phyloP scores from a whole-genome alignment of 2,797 vertebrate genomes.

The Syndactyla subalaris region DNA sequence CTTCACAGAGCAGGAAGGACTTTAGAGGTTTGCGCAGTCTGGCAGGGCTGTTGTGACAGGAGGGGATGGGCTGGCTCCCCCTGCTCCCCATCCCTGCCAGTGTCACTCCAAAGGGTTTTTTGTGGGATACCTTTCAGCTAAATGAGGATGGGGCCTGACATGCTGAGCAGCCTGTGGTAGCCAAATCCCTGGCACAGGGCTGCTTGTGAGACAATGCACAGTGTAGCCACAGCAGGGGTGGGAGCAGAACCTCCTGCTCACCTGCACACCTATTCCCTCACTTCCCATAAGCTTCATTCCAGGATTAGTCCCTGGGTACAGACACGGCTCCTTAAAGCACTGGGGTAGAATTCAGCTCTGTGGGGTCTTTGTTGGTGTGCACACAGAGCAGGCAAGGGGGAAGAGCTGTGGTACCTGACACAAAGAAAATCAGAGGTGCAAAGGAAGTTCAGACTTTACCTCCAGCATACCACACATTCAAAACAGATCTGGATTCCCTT shows the following conservation, averaged over 20 bases:
- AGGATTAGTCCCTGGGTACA: background rate
- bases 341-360: background rate
- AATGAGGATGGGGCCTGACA: background rate
- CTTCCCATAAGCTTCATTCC: background rate
- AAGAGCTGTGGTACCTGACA: background rate
- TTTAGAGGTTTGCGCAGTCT: background rate
- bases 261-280: fast-evolving
- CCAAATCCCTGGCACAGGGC: background rate
- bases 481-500: background rate
- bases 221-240: background rate
- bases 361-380: fast-evolving
- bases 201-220: background rate
- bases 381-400: background rate
- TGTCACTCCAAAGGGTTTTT: background rate
- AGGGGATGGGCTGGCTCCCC: background rate
- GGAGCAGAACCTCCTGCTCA: background rate
- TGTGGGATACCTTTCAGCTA: background rate
- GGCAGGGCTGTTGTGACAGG: background rate
- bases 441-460: background rate
- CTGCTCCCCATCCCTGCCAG: background rate
- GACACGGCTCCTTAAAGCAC: background rate
- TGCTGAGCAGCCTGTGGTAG: fast-evolving
- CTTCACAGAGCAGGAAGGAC: fast-evolving
- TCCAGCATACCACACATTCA: background rate
- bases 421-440: background rate